Base-by-base conservation (phyloP, 2,888 invertebrate genomes). In the Aelia acuminata region DNA sequence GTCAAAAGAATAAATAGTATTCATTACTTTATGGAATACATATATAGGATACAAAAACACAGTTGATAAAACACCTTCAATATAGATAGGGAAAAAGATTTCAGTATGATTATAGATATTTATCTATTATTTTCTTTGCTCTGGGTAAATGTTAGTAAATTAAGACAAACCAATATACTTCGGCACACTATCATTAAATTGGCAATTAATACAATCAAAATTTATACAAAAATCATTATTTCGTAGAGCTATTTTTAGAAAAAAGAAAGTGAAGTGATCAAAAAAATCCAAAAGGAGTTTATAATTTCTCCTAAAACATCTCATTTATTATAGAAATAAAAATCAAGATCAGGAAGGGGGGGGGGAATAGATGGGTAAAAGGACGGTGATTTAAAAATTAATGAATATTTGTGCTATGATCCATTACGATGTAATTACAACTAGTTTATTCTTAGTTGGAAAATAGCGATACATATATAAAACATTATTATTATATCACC, bases 401-500 rank as follows among this genome's bases (percentile, higher is more conserved):
- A 43, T 43, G 7, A 80, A 0, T 43, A 80, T 80, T 43, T 80
- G 39, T 80, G 43, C 43, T 80, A 43, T 43, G 43, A 80, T 13
- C 43, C 13, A n/a, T 47, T n/a, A 80, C 0, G 80, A 13, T 22
- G 80, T 43, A 80, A 80, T 43, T 80, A 47, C 13, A 43, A 80
- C 43, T 47, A 47, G 22, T 43, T 43, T 1, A 43, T 80, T 13
- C 4, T n/a, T 43, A n/a, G n/a, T 80, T 80, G 43, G 80, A 43
- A 7, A 39, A 80, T 80, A 20, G 43, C 80, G 7, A 80, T 22
- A 80, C 43, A 80, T n/a, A 43, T n/a, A n/a, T n/a, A 80, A 80
- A 43, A 80, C 31, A 35, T 80, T 80, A 80, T 43, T n/a, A 47
- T 80, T 80, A 47, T 43, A 80, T 80, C 80, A 80, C 80, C 35